Evolutionary conservation across 2,113 vertebrate genomes (phyloP).

Genomic region (Caloenas nicobarica): DNA sequence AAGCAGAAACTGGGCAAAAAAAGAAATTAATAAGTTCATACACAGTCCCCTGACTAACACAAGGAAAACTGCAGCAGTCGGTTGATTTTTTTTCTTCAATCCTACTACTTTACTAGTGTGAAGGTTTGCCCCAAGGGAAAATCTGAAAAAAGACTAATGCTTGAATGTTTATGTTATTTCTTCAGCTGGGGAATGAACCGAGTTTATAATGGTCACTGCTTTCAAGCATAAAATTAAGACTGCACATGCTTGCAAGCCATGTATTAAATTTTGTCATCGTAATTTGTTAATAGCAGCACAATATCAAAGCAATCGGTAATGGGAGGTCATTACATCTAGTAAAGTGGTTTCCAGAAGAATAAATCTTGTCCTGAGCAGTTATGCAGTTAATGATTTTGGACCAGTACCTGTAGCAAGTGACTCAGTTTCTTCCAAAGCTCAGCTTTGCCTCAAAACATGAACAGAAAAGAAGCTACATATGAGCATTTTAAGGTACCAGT

Average conservation of each 20-base stretch:
- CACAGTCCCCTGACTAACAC: neutral
- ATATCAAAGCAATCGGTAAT: neutral
- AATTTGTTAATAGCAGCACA: neutral
- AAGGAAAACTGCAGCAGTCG: neutral
- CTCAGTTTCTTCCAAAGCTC: neutral
- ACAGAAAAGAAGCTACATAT: neutral
- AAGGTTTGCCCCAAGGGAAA: neutral
- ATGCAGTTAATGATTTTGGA: neutral
- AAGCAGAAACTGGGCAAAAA: slow-evolving; percentile 3
- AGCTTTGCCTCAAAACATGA: neutral
- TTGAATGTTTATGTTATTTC: neutral
- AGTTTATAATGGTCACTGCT: neutral
- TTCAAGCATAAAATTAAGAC: neutral
- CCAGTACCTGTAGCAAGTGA: neutral
- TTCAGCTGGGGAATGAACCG: neutral
- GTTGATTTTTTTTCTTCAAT: neutral
- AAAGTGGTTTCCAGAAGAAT: neutral
- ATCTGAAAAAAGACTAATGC: neutral
- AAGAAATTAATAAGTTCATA: neutral
- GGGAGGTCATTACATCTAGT: neutral
- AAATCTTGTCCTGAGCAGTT: neutral
- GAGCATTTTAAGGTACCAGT: rapidly evolving
- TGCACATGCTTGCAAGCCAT: neutral
- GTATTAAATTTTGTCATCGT: neutral
- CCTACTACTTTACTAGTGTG: neutral